Percentiles rank a stretch among this genome's conserved stretches.
Conservation (phyloP, 2,888 invertebrate genomes). For the Minunthozetes semirufus region DNA sequence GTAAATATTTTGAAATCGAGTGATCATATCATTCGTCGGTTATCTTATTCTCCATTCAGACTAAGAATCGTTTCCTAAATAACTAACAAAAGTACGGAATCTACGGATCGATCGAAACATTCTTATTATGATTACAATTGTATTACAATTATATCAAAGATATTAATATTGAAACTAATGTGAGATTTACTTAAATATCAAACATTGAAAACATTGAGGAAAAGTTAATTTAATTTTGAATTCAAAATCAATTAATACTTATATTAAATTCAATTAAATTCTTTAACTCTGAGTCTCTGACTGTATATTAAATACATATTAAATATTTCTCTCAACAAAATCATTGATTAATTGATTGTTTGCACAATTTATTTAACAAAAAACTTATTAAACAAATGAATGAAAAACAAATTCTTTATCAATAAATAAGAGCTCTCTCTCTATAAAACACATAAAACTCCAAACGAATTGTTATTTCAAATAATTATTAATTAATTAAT, state of each 20-base stretch:
- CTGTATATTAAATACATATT: neutral
- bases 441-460: constrained; percentile 1
- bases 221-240: too few species aligned
- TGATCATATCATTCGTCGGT: constrained; percentile 13
- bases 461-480: constrained; percentile 7
- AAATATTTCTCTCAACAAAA: constrained; percentile 7
- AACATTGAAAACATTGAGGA: neutral
- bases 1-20: neutral
- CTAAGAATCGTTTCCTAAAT: neutral
- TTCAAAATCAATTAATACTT: neutral
- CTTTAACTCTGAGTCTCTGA: neutral
- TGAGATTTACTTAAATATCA: constrained; percentile 3
- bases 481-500: too few species aligned
- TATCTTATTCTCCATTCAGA: too few species aligned
- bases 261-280: neutral
- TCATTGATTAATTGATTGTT: constrained; percentile 25
- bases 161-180: constrained; percentile 5
- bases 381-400: neutral
- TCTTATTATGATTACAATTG: neutral
- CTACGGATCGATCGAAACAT: neutral
- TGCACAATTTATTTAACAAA: constrained; percentile 26
- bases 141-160: neutral
- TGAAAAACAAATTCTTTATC: constrained; percentile 1
- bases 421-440: constrained; percentile 25
- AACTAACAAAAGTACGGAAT: neutral